A percentile compares a stretch with the other conserved stretches of the same genome.
Conservation (phyloP, 2,113 vertebrate species). For the Nannobrachium achirus region DNA sequence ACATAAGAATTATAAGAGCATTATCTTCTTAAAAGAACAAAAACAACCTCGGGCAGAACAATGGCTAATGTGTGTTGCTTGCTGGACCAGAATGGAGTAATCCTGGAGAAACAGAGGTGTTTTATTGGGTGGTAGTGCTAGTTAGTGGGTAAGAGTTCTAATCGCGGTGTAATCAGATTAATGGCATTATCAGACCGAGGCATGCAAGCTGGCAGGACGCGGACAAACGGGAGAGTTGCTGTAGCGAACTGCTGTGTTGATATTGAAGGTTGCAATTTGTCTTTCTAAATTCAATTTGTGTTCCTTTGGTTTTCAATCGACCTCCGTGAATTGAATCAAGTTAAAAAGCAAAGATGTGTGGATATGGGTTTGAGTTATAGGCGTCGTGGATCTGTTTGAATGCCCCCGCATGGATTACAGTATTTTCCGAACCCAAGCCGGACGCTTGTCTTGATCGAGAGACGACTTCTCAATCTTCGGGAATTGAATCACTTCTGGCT, state of each 20-base stretch:
- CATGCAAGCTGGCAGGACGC: conserved; percentile 52
- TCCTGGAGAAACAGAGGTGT: conserved; percentile 28
- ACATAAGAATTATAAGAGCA: conserved; percentile 64
- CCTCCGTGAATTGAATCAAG: not conserved
- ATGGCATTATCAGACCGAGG: conserved; percentile 39
- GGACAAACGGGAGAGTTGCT: not conserved
- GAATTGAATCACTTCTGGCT: conserved; percentile 39
- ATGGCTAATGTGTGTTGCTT: conserved; percentile 62
- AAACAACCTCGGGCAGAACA: conserved; percentile 70
- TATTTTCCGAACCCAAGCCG: not conserved
- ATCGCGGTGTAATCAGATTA: conserved; percentile 84
- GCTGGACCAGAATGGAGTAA: conserved; percentile 45
- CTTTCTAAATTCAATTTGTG: not conserved
- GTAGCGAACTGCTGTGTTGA: conserved; percentile 3
- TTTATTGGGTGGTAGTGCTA: conserved; percentile 55
- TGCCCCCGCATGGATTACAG: not conserved
- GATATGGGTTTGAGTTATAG: not conserved
- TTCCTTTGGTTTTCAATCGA: conserved; percentile 2
- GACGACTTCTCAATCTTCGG: not conserved
- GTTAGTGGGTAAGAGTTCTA: conserved; percentile 50
- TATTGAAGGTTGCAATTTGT: conserved; percentile 17
- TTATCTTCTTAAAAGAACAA: conserved; percentile 50
- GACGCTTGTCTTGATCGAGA: not conserved
- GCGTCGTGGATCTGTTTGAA: not conserved
- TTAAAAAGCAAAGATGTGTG: not conserved